phyloP scores from a whole-genome alignment of 2,797 vertebrate genomes.

The Paratrypauchen microcephalus region DNA sequence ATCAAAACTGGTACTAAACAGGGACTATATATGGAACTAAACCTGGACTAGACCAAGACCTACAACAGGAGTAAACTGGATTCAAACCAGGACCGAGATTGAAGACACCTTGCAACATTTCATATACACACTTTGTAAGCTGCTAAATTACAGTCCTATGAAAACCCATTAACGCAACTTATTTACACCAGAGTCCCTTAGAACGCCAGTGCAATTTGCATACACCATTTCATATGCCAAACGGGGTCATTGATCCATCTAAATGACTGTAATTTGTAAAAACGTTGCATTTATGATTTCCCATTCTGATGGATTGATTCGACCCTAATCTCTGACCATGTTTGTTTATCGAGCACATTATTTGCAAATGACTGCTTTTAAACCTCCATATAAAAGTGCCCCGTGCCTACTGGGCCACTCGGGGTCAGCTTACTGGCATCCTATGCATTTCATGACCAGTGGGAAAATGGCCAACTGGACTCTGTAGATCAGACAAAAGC shows the following conservation, averaged over 20 bases:
- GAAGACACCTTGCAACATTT: too few relatives aligned
- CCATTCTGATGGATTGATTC: background rate
- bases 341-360: slow-evolving; percentile 24
- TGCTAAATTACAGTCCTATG: too few relatives aligned
- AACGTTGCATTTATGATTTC: background rate
- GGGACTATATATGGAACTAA: too few relatives aligned
- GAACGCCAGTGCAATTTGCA: background rate
- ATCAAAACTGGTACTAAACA: too few relatives aligned
- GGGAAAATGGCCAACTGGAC: slow-evolving; percentile 33
- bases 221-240: slow-evolving; percentile 4
- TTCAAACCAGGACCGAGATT: too few relatives aligned
- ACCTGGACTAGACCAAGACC: too few relatives aligned
- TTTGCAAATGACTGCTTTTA: slow-evolving; percentile 29
- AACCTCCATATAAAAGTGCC: slow-evolving; percentile 14
- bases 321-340: slow-evolving; percentile 2
- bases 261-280: slow-evolving; percentile 6
- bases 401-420: background rate
- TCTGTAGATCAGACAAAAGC: slow-evolving; percentile 30
- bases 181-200: background rate
- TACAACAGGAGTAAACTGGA: too few relatives aligned
- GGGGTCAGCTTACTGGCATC: slow-evolving; percentile 34
- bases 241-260: background rate
- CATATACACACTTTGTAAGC: too few relatives aligned
- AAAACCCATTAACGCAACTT: background rate
- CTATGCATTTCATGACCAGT: slow-evolving; percentile 23